Conservation (phyloP, 2,113 vertebrate genomes). For the Indri indri region DNA sequence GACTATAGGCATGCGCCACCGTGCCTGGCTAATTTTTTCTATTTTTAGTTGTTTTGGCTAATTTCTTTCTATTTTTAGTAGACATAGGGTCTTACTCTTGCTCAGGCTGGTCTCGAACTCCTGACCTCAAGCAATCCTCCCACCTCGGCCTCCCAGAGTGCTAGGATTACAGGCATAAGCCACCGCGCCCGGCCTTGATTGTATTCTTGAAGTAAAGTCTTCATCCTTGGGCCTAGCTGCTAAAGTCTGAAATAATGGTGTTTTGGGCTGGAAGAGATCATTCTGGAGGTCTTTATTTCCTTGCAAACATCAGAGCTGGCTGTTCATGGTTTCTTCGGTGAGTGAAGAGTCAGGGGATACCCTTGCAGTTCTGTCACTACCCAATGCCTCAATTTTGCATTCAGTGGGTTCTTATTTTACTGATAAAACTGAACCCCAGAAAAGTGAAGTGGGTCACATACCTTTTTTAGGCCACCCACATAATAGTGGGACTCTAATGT, state of each 20-base stretch:
- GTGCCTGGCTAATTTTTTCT: no score
- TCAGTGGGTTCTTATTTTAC: not conserved
- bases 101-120: no score
- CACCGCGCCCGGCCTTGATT: no score
- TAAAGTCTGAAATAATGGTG: slow-evolving; percentile 30
- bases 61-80: no score
- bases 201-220: no score
- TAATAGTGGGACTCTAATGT: not conserved
- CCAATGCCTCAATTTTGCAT: slow-evolving; percentile 25
- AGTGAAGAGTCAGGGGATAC: not conserved
- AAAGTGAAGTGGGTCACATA: not conserved
- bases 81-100: no score
- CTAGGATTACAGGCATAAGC: no score
- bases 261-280: slow-evolving; percentile 3
- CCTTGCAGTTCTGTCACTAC: not conserved
- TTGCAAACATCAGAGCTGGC: not conserved
- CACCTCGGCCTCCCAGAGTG: no score
- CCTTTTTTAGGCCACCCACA: not conserved
- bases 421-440: not conserved
- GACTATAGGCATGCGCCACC: no score
- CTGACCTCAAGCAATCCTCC: no score
- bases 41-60: no score
- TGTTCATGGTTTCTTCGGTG: not conserved
- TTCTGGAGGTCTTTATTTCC: not conserved
- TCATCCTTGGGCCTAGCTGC: not conserved